phyloP scores from a whole-genome alignment of 2,113 vertebrate genomes.

The Machaerirhynchus nigripectus region DNA sequence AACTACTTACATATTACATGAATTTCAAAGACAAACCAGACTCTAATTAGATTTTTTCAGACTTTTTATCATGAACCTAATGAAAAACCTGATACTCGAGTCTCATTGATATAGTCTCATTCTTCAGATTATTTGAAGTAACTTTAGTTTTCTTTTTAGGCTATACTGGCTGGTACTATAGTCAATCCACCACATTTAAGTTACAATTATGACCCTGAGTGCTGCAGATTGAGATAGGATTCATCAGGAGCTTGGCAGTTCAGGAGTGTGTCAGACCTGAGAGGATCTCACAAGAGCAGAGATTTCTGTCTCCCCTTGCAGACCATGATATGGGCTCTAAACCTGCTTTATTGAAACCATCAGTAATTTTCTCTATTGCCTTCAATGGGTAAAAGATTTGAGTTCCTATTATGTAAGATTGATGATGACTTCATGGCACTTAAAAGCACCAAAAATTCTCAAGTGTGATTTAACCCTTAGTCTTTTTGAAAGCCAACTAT shows the following conservation, averaged over 20 bases:
- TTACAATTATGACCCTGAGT: background rate
- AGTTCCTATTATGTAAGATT: background rate
- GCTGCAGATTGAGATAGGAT: background rate
- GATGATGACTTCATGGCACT: background rate
- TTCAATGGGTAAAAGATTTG: background rate
- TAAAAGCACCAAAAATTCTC: background rate
- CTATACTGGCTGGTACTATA: background rate
- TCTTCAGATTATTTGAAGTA: background rate
- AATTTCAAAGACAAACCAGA: background rate
- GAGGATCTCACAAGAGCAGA: background rate
- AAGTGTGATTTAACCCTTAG: background rate
- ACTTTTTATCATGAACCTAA: background rate
- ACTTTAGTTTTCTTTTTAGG: background rate
- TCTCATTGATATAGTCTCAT: background rate
- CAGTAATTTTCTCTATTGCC: background rate
- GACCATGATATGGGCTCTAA: background rate
- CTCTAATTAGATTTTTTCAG: background rate
- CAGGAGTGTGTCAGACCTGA: background rate
- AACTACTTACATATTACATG: background rate
- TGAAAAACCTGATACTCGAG: background rate
- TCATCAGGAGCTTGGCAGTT: background rate
- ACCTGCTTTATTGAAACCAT: background rate
- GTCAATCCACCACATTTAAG: background rate
- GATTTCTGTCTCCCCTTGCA: background rate
- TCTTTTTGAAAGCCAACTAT: background rate